These are phyloP conservation scores for Parapristionchus giblindavisi DNA, from an alignment of 2,888 invertebrate genomes.

Conservation along the genomic window DNA sequence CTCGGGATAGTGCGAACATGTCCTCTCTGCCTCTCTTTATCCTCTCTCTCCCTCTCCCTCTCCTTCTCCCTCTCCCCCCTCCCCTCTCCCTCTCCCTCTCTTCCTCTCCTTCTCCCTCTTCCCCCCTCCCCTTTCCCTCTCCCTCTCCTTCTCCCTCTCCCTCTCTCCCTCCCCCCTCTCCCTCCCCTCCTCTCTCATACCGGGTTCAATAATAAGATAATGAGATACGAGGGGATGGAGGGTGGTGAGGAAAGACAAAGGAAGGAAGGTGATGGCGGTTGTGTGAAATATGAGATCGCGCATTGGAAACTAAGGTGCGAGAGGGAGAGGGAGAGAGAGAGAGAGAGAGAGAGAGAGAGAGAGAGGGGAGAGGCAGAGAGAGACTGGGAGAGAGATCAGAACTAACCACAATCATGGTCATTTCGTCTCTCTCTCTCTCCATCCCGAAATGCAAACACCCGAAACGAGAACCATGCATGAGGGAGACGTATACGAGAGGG, in stretches of 20 bases:
- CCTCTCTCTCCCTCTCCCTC: too few species aligned
- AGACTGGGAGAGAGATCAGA: not conserved
- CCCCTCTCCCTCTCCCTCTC: too few species aligned
- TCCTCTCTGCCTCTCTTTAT: too few species aligned
- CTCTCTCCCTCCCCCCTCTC: not conserved
- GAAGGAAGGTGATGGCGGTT: not conserved
- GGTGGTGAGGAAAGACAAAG: not conserved
- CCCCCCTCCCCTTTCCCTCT: too few species aligned
- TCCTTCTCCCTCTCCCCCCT: too few species aligned
- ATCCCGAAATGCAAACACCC: conserved; percentile 29
- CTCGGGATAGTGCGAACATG: too few species aligned
- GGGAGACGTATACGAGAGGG: not conserved
- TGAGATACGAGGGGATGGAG: not conserved
- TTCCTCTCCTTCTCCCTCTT: too few species aligned
- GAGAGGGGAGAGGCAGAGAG: not conserved
- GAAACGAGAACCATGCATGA: conserved; percentile 26
- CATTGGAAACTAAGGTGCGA: not conserved
- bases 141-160: too few species aligned
- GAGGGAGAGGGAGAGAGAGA: not conserved
- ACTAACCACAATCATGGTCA: not conserved
- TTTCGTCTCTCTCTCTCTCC: not conserved
- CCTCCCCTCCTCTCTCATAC: not conserved
- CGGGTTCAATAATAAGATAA: not conserved
- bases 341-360: not conserved
- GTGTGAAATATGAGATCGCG: conserved; percentile 24